Conservation (phyloP, 2,797 vertebrate species). For the Myoxocephalus aenaeus region DNA sequence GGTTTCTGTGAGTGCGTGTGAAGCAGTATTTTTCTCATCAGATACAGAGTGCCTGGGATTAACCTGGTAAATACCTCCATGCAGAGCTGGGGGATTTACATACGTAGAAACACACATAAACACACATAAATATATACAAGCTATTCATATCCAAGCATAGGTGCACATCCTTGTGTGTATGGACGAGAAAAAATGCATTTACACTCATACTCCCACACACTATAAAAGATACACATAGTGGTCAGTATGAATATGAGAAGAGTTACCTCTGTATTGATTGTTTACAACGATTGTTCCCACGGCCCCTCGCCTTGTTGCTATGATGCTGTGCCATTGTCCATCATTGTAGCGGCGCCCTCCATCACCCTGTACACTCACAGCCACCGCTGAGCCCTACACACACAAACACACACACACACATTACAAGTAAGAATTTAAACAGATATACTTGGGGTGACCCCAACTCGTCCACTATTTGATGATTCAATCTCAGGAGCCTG, state of each 20-base stretch:
- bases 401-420: constrained; percentile 15
- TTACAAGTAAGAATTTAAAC: not conserved
- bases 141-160: constrained; percentile 19
- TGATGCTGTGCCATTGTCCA: constrained; percentile 91
- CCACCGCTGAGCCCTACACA: constrained; percentile 88
- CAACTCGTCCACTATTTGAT: not conserved
- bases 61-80: constrained; percentile 80
- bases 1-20: constrained; percentile 17
- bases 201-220: constrained; percentile 37
- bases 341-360: constrained; percentile 87
- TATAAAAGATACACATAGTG: constrained; percentile 42
- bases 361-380: constrained; percentile 88
- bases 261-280: constrained; percentile 83
- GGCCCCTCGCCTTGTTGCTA: constrained; percentile 87
- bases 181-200: constrained; percentile 22
- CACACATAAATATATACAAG: constrained; percentile 3
- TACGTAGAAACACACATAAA: constrained; percentile 39
- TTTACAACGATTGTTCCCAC: constrained; percentile 89
- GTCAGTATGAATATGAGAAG: constrained; percentile 75
- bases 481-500: not conserved
- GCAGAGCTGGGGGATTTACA: constrained; percentile 66
- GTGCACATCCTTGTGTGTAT: constrained; percentile 7
- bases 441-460: constrained; percentile 1
- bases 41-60: constrained; percentile 77
- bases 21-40: constrained; percentile 79